These are phyloP conservation scores for Argopecten irradians DNA, from an alignment of 1,140 invertebrate species.

Conservation along the genomic window DNA sequence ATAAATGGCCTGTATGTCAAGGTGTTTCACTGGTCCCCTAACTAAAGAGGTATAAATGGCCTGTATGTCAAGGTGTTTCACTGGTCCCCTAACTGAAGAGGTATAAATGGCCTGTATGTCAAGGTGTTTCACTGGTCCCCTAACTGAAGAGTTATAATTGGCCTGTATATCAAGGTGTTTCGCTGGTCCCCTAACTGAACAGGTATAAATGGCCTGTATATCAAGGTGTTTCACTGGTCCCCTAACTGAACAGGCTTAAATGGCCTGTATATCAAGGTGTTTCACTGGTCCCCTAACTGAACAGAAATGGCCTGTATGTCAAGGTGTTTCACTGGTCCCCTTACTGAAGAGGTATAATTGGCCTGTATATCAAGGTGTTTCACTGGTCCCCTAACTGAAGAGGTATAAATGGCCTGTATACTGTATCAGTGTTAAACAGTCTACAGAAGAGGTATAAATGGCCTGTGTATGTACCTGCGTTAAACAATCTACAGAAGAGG, in stretches of 20 bases:
- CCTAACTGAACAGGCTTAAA: neutral
- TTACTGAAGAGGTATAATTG: too few species aligned
- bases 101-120: constrained; percentile 45
- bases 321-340: too few species aligned
- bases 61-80: neutral
- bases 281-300: too few species aligned
- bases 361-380: too few species aligned
- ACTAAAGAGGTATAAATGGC: neutral
- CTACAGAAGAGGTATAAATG: neutral
- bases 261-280: neutral
- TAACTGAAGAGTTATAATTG: too few species aligned
- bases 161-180: too few species aligned
- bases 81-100: neutral
- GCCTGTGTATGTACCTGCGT: constrained; percentile 79
- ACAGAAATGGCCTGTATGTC: constrained; percentile 45
- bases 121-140: too few species aligned
- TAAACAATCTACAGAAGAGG: constrained; percentile 72
- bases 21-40: constrained; percentile 62
- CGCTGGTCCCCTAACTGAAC: too few species aligned
- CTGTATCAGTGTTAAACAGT: too few species aligned
- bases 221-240: constrained; percentile 70
- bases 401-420: neutral
- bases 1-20: constrained; percentile 54
- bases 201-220: neutral
- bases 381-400: too few species aligned